Evolutionary conservation across 2,113 vertebrate genomes (phyloP), one percentile per base, ranked within the genome.

Genomic region (Brachirus orientalis): DNA sequence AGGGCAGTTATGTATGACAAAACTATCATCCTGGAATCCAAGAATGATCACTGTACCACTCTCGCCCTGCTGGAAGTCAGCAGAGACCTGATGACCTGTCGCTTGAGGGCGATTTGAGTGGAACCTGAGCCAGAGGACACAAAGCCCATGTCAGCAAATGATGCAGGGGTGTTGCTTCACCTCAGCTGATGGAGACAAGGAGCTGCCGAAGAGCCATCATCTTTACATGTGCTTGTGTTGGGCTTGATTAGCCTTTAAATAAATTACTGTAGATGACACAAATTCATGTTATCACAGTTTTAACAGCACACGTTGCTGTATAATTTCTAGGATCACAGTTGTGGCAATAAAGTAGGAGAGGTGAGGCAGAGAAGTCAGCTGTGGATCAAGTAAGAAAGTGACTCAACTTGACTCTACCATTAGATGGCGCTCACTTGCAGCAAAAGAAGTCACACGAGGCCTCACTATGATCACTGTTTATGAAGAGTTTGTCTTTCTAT

Each of bases 381-480:
- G 40, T 13, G 2, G 40, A 12, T 12, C 40, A 43, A 43, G 28
- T n/a, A 28, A 28, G 28, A 4, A 28, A 20, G 28, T 28, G 28
- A 5, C 9, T 17, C 6, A 5, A 59, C n/a, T n/a, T 3, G 12
- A 44, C 20, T 6, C 16, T 3, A 72, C 74, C 89, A 53, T 40
- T 67, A 85, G 87, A 74, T 85, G 87, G 80, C 10, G 41, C 63
- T 72, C 79, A 69, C 33, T 33, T 60, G 53, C 55, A 78, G 61
- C 35, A 35, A 38, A 37, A 67, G 63, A 22, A 18, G 57, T 61
- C 17, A 0, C n/a, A 5, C 0, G 33, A 22, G 37, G 18, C 59
- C 59, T 36, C 28, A 28, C 28, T 28, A 3, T 8, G 14, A 17
- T 35, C 10, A 9, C 13, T 7, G n/a, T 1, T 8, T 14, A 0